Conservation (phyloP, 2,888 invertebrate genomes). For the Myopa testacea region DNA sequence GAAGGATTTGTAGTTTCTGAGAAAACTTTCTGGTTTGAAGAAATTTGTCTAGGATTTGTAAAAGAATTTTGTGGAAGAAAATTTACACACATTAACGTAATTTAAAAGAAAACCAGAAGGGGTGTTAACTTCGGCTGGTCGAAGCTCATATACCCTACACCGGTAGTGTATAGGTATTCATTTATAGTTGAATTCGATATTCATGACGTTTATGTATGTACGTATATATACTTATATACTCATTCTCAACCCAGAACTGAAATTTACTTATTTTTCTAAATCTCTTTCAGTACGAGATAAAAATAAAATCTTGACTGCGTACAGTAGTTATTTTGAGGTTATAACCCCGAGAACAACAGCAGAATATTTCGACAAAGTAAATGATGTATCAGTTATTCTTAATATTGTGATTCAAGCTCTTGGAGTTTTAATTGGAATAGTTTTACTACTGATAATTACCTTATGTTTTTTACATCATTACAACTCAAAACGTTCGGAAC, state of each 20-base stretch:
- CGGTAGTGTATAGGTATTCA: no score
- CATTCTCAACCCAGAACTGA: background rate
- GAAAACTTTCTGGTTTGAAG: no score
- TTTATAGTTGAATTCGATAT: no score
- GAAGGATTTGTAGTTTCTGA: no score
- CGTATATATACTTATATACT: no score
- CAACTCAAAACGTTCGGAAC: conserved; percentile 74
- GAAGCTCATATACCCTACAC: no score
- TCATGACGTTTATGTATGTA: no score
- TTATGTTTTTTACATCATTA: conserved; percentile 77
- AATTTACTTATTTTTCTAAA: background rate
- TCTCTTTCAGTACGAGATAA: conserved; percentile 57
- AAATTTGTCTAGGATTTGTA: no score
- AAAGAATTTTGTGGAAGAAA: no score
- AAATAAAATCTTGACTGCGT: conserved; percentile 72
- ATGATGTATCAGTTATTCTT: conserved; percentile 68
- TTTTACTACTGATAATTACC: conserved; percentile 73
- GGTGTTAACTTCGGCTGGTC: no score
- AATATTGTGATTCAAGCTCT: conserved; percentile 78
- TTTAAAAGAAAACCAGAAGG: no score
- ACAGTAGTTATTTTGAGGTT: conserved; percentile 81
- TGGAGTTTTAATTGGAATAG: conserved; percentile 74
- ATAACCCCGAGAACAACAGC: conserved; percentile 77
- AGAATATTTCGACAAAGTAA: conserved; percentile 65
- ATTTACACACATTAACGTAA: no score